Evolutionary conservation across 2,113 vertebrate genomes (phyloP), one percentile per base, ranked within the genome.

Genomic region (Tringa solitaria): DNA sequence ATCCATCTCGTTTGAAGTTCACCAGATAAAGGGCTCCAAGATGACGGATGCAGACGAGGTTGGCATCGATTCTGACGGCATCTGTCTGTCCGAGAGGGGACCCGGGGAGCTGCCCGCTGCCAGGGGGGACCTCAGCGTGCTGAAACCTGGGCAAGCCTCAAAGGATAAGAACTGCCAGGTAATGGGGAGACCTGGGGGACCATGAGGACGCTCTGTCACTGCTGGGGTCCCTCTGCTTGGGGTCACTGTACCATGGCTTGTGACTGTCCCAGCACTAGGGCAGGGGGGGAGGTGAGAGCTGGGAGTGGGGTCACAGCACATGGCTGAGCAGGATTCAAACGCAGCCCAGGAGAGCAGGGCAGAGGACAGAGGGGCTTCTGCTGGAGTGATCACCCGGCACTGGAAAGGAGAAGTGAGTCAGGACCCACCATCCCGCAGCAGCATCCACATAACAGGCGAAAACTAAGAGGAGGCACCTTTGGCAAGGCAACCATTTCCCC

Each of bases 101-200:
- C 91, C 98, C n/a, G 95, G 94, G 17, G 98, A 99, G 50, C 98
- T 98, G 57, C 97, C 98, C 13, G 87, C 97, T 77, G 98, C 98
- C 84, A 96, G 98, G 56, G 97, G 98, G 3, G 98, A 99, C 32
- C 97, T 99, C 9, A 51, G 98, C 35, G 37, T 98, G 51, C 97
- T 98, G 64, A 98, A 98, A 89, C 90, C 98, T 18, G 98, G 97
- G 87, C 98, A 98, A 72, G 28, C 74, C 41, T 79, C 75, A 2
- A 97, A 87, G 74, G 96, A 97, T 10, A 91, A 84, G 84, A 98
- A 92, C 11, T 85, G 98, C 41, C 98, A 98, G 97, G 97, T 97
- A 91, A 94, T 0, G 12, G 4, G 2, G 18, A 97, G 32, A 53
- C 32, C 87, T 96, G 76, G 23, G 60, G 30, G n/a, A 9, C 0